Conservation (phyloP, 2,888 invertebrate genomes). For the Himalopsyche kuldschensis region DNA sequence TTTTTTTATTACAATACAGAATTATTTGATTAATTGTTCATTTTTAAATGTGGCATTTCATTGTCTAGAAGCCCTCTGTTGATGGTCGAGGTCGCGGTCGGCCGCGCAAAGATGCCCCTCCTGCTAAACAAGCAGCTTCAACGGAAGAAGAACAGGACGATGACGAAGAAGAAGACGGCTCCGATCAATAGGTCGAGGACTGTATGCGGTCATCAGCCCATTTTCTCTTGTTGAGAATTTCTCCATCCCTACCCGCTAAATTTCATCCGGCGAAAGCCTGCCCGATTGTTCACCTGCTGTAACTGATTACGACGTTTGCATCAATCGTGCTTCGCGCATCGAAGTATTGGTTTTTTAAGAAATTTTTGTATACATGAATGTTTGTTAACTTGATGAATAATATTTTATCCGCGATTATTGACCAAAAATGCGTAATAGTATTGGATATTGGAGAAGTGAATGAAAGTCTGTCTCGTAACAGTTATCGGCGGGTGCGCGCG, state of each 20-base stretch:
- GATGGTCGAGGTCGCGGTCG: conserved; percentile 54
- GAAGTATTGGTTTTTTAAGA: conserved; percentile 6
- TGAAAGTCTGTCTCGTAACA: background rate
- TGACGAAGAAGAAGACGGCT: conserved; percentile 55
- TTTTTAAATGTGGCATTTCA: background rate
- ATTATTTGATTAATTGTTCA: background rate
- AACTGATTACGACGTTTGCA: background rate
- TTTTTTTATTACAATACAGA: too few relatives aligned
- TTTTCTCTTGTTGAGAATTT: background rate
- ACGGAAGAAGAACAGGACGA: conserved; percentile 58
- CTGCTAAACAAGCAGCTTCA: conserved; percentile 57
- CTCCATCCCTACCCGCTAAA: background rate
- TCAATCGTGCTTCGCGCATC: background rate
- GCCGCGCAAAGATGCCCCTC: conserved; percentile 56
- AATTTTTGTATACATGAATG: background rate
- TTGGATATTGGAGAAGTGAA: background rate
- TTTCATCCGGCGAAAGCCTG: background rate
- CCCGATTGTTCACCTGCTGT: background rate
- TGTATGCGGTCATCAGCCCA: background rate
- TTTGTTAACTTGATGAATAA: background rate
- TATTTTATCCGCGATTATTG: background rate
- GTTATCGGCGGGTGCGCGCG: background rate
- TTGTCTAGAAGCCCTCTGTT: conserved; percentile 27
- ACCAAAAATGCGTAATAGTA: background rate
- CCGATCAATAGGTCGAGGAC: conserved; percentile 52